Conservation (phyloP, 2,888 invertebrate genomes). For the Pammene aurita region DNA sequence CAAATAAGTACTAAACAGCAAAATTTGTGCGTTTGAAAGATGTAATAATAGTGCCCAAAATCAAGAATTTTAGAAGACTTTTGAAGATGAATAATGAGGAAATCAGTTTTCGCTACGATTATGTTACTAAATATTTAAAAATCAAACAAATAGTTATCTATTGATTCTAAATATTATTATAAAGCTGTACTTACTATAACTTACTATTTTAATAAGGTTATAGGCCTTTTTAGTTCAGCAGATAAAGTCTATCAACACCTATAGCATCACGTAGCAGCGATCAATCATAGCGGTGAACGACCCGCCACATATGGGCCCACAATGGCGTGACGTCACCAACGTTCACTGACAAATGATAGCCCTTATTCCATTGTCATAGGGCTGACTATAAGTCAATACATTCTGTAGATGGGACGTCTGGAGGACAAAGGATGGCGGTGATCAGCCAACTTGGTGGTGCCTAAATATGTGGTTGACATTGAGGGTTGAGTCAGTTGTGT, state of each 20-base stretch:
- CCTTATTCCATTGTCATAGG: neutral
- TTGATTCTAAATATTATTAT: too few species aligned
- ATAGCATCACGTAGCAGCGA: conserved; percentile 56
- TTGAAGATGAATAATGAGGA: too few species aligned
- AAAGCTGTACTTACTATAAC: neutral
- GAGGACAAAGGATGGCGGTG: conserved; percentile 32
- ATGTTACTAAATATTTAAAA: too few species aligned
- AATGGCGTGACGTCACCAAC: conserved; percentile 38
- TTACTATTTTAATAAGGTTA: neutral
- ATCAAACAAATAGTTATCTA: too few species aligned
- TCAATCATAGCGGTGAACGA: conserved; percentile 69
- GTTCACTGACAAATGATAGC: neutral
- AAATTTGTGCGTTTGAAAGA: too few species aligned
- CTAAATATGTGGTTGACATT: conserved; percentile 21
- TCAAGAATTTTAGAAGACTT: too few species aligned
- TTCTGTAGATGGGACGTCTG: conserved; percentile 5
- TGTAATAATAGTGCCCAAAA: too few species aligned
- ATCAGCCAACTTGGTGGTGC: conserved; percentile 9
- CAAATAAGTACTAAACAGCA: too few species aligned
- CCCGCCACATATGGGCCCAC: conserved; percentile 50
- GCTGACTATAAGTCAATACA: neutral
- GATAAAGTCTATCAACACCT: conserved; percentile 10
- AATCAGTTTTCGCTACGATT: too few species aligned
- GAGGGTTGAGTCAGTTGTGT: conserved; percentile 10
- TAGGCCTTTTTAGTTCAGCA: neutral